Percentiles rank a stretch among this genome's conserved stretches.
These are phyloP conservation scores for Apoderus coryli DNA, from an alignment of 2,888 invertebrate genomes.

Conservation along the genomic window DNA sequence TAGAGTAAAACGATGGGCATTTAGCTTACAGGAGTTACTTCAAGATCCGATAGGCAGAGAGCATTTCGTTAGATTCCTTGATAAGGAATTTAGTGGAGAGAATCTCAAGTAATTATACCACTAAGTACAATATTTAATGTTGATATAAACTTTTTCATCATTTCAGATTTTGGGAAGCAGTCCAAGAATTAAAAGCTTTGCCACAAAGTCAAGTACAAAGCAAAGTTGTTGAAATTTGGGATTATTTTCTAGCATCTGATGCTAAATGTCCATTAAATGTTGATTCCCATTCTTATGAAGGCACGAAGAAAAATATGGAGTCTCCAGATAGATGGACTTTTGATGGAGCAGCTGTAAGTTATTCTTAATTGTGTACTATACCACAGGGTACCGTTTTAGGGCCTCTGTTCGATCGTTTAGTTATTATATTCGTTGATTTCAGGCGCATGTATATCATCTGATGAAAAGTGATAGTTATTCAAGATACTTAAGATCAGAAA, in stretches of 20 bases:
- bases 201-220: constrained; percentile 72
- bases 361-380: too few relatives aligned
- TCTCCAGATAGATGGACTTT: constrained; percentile 87
- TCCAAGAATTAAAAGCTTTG: constrained; percentile 79
- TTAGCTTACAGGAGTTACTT: constrained; percentile 86
- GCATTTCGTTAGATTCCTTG: constrained; percentile 89
- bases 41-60: constrained; percentile 92
- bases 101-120: constrained; percentile 90
- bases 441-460: constrained; percentile 97
- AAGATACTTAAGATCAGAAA: constrained; percentile 90
- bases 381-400: too few relatives aligned
- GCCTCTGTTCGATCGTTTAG: too few relatives aligned
- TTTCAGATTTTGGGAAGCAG: constrained; percentile 85
- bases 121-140: too few relatives aligned
- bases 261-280: constrained; percentile 96
- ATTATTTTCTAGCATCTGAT: constrained; percentile 84
- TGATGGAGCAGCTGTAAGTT: constrained; percentile 85
- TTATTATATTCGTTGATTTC: too few relatives aligned
- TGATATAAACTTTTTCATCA: too few relatives aligned
- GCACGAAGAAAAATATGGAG: constrained; percentile 66
- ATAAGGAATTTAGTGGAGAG: constrained; percentile 97
- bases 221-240: constrained; percentile 78
- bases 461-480: constrained; percentile 99
- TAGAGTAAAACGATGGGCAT: constrained; percentile 93
- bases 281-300: constrained; percentile 80